Base-by-base conservation (phyloP, 1,140 invertebrate genomes). In the Apis florea region DNA sequence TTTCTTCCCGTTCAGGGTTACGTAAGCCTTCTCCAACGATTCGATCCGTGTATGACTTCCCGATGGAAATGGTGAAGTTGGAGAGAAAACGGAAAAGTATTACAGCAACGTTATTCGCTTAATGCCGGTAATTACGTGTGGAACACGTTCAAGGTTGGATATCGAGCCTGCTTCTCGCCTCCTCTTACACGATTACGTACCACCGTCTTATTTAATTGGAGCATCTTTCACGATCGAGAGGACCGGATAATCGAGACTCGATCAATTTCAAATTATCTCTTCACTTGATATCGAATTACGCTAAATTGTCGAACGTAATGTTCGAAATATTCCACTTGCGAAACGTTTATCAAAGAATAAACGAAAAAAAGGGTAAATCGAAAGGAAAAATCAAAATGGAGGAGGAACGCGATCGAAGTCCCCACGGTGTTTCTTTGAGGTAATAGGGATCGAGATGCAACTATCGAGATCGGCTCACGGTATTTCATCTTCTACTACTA, bases 81-180 rank as follows among this genome's bases (percentile, higher is more conserved):
- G 24, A 51, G 26, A 17, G n/a, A 24, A 17, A 21, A 49, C 21
- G 47, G 58, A 54, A 12, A 47, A 47, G 5, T 76, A n/a, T 76
- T 67, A 13, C 24, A 40, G 54, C 47, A 61, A 64, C 51, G 58
- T 2, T 31, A 2, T 40, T 40, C 17, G 21, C 15, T 8, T 73
- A 54, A 79, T 73, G 17, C 49, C 49, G 17, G 78, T 54, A 73
- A 79, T 79, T 79, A 79, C 53, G 53, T n/a, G 17, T 64, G n/a
- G 56, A 73, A 73, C 12, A 10, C 69, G 78, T 56, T 72, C 69
- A 73, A 73, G 69, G 31, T 26, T 53, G 67, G 70, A 49, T 73
- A 64, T 51, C 31, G 31, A 64, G 51, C 17, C 13, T 64, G 31
- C 51, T 73, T 79, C 47, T 51, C 76, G 19, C 56, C 56, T 61